A percentile compares a stretch with the other conserved stretches of the same genome.
These are phyloP conservation scores for Drosophila nr. medialis DNA, from an alignment of 2,888 invertebrate genomes.

Conservation along the genomic window DNA sequence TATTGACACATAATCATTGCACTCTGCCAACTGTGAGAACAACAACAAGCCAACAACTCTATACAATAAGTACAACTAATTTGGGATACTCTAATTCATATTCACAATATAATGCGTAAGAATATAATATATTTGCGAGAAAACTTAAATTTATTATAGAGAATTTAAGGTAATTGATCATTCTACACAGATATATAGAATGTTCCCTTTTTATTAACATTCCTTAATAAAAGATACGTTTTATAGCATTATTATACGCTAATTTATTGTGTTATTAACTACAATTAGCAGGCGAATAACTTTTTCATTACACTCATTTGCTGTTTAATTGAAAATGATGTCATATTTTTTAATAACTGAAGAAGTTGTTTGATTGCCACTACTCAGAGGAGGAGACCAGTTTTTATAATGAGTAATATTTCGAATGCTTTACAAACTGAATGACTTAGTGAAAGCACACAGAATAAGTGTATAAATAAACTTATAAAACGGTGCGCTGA, in stretches of 20 bases:
- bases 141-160: neutral
- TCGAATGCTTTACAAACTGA: neutral
- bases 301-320: neutral
- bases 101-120: neutral
- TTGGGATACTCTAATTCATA: conserved; percentile 11
- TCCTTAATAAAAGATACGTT: neutral
- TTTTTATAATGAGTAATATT: neutral
- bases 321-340: neutral
- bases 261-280: neutral
- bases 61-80: neutral
- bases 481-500: conserved; percentile 73
- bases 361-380: neutral
- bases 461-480: conserved; percentile 36
- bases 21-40: conserved; percentile 47
- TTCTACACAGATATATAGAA: neutral
- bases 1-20: conserved; percentile 76
- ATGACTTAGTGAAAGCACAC: neutral
- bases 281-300: neutral
- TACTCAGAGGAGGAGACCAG: neutral
- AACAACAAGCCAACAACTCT: conserved; percentile 7
- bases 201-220: neutral
- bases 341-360: neutral
- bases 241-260: neutral
- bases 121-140: neutral
- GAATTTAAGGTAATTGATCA: neutral